phyloP scores from a whole-genome alignment of 2,888 invertebrate genomes.

The Drosophila koepferae region DNA sequence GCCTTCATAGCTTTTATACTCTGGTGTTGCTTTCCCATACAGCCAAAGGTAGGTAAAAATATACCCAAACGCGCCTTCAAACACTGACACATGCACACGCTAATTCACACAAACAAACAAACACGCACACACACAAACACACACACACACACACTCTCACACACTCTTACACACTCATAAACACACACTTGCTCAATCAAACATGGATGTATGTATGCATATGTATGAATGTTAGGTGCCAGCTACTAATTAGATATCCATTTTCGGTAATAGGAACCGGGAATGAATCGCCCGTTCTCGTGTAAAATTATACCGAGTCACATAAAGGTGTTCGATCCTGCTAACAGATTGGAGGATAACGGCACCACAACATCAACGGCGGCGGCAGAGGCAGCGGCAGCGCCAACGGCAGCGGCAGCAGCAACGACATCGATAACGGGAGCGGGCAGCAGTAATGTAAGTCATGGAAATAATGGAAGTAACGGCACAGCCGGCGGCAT shows the following conservation, averaged over 20 bases:
- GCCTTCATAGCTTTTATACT: slow-evolving; percentile 88
- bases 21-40: slow-evolving; percentile 88
- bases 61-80: slow-evolving; percentile 9
- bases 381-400: background rate
- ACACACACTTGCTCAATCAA: background rate
- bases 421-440: background rate
- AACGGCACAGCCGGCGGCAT: slow-evolving; percentile 25
- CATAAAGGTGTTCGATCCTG: slow-evolving; percentile 73
- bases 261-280: slow-evolving; percentile 77
- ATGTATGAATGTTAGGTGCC: slow-evolving; percentile 24
- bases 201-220: slow-evolving; percentile 14
- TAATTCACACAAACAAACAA: background rate
- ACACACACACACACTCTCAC: background rate
- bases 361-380: slow-evolving; percentile 10
- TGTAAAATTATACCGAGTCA: slow-evolving; percentile 83
- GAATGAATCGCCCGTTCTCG: slow-evolving; percentile 84
- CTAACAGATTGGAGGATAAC: slow-evolving; percentile 46
- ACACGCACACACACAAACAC: background rate
- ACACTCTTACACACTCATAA: slow-evolving; percentile 4
- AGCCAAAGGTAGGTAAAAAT: slow-evolving; percentile 84
- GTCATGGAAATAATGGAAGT: slow-evolving; percentile 11
- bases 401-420: background rate
- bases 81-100: slow-evolving; percentile 7
- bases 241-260: slow-evolving; percentile 20
- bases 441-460: slow-evolving; percentile 6